Percentiles rank a stretch among this genome's conserved stretches.
These are phyloP conservation scores for Acinonyx jubatus DNA, from an alignment of 2,113 vertebrate species.

Conservation along the genomic window DNA sequence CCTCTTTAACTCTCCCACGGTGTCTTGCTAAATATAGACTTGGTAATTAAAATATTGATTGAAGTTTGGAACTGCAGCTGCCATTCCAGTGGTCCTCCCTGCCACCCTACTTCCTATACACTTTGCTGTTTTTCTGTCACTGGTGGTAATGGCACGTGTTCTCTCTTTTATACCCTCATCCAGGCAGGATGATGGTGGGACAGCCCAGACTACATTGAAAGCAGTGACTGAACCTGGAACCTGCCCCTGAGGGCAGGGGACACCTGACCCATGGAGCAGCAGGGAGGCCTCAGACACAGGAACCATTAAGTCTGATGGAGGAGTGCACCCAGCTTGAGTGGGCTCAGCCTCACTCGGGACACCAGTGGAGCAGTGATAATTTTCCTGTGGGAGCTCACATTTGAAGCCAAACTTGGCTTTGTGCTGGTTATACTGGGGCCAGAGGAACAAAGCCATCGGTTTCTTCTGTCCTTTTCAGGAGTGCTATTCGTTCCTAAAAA, in stretches of 20 bases:
- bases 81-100: conserved; percentile 28
- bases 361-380: background rate
- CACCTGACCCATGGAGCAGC: background rate
- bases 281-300: background rate
- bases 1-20: background rate
- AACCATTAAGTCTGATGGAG: background rate
- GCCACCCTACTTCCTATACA: background rate
- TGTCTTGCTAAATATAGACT: conserved; percentile 78
- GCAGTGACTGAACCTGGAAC: background rate
- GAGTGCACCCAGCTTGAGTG: background rate
- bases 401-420: background rate
- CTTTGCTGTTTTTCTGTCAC: background rate
- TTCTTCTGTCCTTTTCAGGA: background rate
- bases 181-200: background rate
- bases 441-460: background rate
- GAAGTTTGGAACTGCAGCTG: conserved; percentile 54
- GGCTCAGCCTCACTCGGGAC: background rate
- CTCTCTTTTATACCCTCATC: background rate
- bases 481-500: background rate
- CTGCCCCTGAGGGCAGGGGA: background rate
- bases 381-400: background rate
- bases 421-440: background rate
- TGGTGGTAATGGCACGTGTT: background rate
- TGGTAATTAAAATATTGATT: conserved; percentile 76
- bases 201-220: background rate